Base-by-base conservation (phyloP, 2,113 vertebrate genomes). In the Astur gentilis region DNA sequence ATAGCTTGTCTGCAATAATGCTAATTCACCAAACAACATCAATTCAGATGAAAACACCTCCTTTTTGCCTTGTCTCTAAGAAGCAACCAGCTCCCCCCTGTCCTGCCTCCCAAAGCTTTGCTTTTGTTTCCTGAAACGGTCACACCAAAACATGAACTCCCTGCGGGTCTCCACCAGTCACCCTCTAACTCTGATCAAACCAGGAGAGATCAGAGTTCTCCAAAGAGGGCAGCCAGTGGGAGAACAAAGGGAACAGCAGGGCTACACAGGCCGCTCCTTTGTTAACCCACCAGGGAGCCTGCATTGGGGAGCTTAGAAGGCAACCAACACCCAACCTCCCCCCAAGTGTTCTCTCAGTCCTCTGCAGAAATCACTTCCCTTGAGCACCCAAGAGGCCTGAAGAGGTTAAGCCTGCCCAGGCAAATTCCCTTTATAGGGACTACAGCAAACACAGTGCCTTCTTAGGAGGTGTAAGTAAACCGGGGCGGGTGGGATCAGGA, bases 221-320 rank as follows among this genome's bases (percentile, higher is more conserved):
- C 78, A 65, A 85, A 90, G 79, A 83, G 58, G 75, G 83, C 75
- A 79, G 92, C 16, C 79, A 72, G 70, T 44, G 66, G 62, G 82
- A 95, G 86, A 95, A 97, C 94, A 96, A 97, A 96, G 72, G 62
- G 36, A 95, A 80, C 71, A 86, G 60, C 90, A 90, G 62, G 79
- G 44, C 79, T 90, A 65, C 75, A 65, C 71, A 77, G 49, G 49
- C 94, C 73, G 58, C 34, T 93, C 89, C 83, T 95, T 95, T 96
- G 95, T 97, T 96, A 97, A 80, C 44, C n/a, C 90, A 86, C 57
- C 17, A 2, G 66, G 85, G 21, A 94, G 73, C 36, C 62, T 69
- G 75, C 16, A 4, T 10, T 61, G 58, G n/a, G 75, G 79, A 76
- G 75, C 38, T 85, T 69, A 83, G 81, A 85, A 90, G 29, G 34